Base-by-base conservation (phyloP, 2,797 vertebrate species). In the Chiloscyllium punctatum region DNA sequence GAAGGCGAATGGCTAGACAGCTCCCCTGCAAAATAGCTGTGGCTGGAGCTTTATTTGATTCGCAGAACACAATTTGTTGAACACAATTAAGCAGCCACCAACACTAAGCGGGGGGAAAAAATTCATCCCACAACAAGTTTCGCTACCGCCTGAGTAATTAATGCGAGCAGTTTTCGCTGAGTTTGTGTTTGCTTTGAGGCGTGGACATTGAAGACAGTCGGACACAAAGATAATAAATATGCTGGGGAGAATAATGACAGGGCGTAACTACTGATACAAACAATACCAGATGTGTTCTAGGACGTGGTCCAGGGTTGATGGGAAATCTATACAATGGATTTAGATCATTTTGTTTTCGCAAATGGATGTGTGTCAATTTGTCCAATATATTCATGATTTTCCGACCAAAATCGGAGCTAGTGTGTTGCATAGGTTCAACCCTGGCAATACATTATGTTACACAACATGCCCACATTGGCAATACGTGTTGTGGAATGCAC, bases 211-310 rank as follows among this genome's bases (percentile, higher is more conserved):
- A 90, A 62, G 30, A 33, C 53, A 90, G 87, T n/a, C 13, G 13
- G 66, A 66, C 42, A 92, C n/a, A 92, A 42, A 92, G 68, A 92
- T 57, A 92, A 92, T 92, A 79, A 79, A 92, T 92, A 68, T 92
- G 66, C 25, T 69, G 62, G n/a, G 79, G 37, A 48, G 57, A 66
- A 42, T 69, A 92, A 92, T 25, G 90, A 5, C 62, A 92, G 62
- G n/a, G 90, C 66, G 62, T 42, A 68, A 69, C 90, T 69, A 69
- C 18, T 42, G 62, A 0, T 68, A 13, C 66, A 69, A 92, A 92
- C 57, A 92, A 92, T 68, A n/a, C 66, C 90, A 69, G 90, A 69
- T 92, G 90, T 69, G n/a, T 18, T 68, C 66, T 21, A 37, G 62
- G 62, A 68, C 13, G 30, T 77, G 90, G 33, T 92, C 88, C 42